A percentile compares a stretch with the other conserved stretches of the same genome.
Conservation (phyloP, 2,113 vertebrate species). For the Dissostichus mawsoni region DNA sequence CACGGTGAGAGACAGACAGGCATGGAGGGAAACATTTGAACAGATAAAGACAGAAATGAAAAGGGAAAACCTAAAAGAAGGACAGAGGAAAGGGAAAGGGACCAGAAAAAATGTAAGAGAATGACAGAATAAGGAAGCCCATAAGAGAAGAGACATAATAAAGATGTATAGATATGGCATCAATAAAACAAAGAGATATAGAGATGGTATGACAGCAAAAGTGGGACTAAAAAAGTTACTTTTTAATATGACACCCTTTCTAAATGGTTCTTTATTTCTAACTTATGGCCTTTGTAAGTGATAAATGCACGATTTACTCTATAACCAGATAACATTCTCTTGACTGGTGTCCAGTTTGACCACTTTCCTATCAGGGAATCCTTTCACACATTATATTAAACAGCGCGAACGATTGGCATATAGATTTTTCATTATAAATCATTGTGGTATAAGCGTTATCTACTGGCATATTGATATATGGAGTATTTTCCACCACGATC, state of each 20-base stretch:
- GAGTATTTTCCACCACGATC: too few species aligned
- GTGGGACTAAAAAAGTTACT: background rate
- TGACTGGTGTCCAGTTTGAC: too few species aligned
- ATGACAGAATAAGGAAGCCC: too few species aligned
- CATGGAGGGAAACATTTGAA: background rate
- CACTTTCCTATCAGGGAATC: too few species aligned
- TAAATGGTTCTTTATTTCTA: background rate
- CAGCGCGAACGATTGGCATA: too few species aligned
- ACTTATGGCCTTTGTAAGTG: background rate
- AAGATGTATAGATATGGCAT: background rate
- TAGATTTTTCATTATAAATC: too few species aligned
- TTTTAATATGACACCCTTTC: background rate
- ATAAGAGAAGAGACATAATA: background rate
- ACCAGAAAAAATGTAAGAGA: background rate
- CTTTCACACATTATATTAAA: too few species aligned
- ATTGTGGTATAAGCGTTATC: too few species aligned
- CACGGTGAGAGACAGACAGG: background rate
- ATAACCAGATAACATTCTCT: too few species aligned
- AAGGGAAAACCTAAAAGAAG: background rate
- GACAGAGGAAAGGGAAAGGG: background rate
- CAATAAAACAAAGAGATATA: too few species aligned
- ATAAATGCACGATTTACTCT: background rate
- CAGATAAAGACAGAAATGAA: background rate
- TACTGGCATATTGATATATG: too few species aligned
- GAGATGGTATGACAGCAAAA: too few species aligned